A percentile compares a stretch with the other conserved stretches of the same genome.
Conservation (phyloP, 2,797 vertebrate genomes). For the Lemur catta region DNA sequence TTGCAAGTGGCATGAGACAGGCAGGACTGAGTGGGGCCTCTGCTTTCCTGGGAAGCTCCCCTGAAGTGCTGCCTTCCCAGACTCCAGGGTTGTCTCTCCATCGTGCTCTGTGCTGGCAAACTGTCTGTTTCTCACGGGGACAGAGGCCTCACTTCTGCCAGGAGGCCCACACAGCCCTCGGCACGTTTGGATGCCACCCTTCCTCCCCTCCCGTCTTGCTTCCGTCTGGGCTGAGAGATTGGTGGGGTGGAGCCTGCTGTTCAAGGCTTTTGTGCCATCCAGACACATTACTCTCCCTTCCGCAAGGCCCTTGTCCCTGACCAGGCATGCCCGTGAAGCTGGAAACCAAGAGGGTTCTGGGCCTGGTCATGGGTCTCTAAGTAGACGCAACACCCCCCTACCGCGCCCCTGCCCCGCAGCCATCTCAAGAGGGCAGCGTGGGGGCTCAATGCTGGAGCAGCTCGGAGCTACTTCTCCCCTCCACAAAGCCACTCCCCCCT, state of each 20-base stretch:
- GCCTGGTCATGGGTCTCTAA: neutral
- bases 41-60: neutral
- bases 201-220: neutral
- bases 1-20: neutral
- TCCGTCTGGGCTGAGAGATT: neutral
- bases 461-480: neutral
- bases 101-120: neutral
- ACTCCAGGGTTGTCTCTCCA: neutral
- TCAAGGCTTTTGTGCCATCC: neutral
- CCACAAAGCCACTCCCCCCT: too few species aligned
- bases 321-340: neutral
- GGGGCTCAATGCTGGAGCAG: neutral
- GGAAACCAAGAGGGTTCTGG: neutral
- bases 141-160: neutral
- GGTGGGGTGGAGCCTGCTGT: neutral
- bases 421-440: neutral
- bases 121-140: too few species aligned
- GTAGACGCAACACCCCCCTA: rapidly evolving
- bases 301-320: neutral
- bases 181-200: neutral
- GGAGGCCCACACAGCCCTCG: neutral
- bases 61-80: neutral
- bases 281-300: neutral
- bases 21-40: neutral
- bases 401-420: rapidly evolving